These are phyloP conservation scores for Cheilosia urbana DNA, from an alignment of 2,888 invertebrate species.

Conservation along the genomic window DNA sequence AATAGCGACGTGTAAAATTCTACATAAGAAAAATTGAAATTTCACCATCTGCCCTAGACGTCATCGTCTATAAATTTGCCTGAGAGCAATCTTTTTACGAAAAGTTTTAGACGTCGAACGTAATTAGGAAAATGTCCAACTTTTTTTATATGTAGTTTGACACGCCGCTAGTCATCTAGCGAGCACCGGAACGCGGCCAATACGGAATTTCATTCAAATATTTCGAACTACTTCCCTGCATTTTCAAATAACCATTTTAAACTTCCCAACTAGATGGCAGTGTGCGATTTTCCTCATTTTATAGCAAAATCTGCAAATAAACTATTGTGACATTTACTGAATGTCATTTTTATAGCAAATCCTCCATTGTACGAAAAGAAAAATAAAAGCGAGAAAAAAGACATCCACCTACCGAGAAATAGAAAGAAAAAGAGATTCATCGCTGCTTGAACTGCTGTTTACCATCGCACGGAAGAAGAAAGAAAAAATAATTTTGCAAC, in stretches of 20 bases:
- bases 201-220: too few relatives aligned
- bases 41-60: too few relatives aligned
- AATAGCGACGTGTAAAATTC: too few relatives aligned
- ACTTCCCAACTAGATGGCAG: slow-evolving; percentile 39
- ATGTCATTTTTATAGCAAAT: slow-evolving; percentile 30
- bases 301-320: background rate
- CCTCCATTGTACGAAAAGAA: slow-evolving; percentile 32
- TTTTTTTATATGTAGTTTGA: too few relatives aligned
- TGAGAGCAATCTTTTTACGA: too few relatives aligned
- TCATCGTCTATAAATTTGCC: too few relatives aligned
- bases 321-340: slow-evolving; percentile 46
- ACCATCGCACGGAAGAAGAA: slow-evolving; percentile 56
- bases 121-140: too few relatives aligned
- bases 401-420: slow-evolving; percentile 44
- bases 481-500: slow-evolving; percentile 30
- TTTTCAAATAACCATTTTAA: background rate
- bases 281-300: slow-evolving; percentile 13
- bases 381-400: slow-evolving; percentile 64
- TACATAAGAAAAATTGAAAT: too few relatives aligned
- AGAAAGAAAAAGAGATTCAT: slow-evolving; percentile 67
- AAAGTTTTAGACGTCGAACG: too few relatives aligned
- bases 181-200: too few relatives aligned
- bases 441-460: slow-evolving; percentile 66
- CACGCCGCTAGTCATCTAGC: too few relatives aligned
- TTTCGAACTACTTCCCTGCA: background rate